Conservation (phyloP, 2,113 vertebrate species). For the Zosterops borbonicus region DNA sequence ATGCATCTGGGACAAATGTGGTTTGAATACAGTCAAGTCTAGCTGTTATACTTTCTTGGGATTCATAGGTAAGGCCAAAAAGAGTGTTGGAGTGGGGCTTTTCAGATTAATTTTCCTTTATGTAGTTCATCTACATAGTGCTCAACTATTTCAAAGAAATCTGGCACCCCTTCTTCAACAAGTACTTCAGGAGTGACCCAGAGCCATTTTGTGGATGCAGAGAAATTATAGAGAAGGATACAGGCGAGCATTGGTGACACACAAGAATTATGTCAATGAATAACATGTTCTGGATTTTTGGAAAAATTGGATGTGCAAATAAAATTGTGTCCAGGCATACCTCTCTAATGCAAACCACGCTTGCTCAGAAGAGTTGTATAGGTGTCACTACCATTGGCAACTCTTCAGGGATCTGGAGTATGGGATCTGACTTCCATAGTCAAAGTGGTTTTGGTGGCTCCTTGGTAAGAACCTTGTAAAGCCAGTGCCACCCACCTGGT, state of each 20-base stretch:
- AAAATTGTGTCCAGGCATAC: neutral
- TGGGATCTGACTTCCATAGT: neutral
- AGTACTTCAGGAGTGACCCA: neutral
- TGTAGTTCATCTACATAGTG: neutral
- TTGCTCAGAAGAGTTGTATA: neutral
- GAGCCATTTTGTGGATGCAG: neutral
- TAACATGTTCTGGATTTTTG: neutral
- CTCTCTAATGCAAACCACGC: neutral
- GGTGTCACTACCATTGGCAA: neutral
- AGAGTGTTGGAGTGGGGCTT: neutral
- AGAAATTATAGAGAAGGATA: neutral
- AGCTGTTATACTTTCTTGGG: neutral
- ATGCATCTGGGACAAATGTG: neutral
- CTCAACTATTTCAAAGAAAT: neutral
- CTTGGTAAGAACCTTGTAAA: slow-evolving; percentile 38
- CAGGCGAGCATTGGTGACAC: neutral
- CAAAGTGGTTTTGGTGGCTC: neutral
- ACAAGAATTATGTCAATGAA: neutral
- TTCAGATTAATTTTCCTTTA: neutral
- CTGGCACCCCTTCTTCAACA: neutral
- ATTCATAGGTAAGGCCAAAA: neutral
- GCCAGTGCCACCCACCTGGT: slow-evolving; percentile 8
- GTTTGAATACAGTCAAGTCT: neutral
- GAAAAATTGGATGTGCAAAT: neutral
- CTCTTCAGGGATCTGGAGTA: neutral